Evolutionary conservation across 2,888 invertebrate species (phyloP).

Genomic region (Tricholauxania praeusta): DNA sequence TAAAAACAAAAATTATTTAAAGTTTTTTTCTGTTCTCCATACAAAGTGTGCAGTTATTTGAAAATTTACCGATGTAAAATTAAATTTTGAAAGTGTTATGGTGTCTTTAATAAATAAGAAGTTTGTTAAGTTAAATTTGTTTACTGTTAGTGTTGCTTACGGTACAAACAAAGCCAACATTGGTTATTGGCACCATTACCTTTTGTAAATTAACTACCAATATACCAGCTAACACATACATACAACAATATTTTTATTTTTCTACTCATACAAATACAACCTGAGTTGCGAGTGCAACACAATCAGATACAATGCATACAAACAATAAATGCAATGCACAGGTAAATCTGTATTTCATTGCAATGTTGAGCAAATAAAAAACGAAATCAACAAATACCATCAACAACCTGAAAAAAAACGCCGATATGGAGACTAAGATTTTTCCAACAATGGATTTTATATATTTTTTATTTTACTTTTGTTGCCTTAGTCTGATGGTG

Average conservation of each 20-base stretch:
- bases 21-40: background rate
- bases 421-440: constrained; percentile 11
- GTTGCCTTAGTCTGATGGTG: background rate
- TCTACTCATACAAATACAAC: constrained; percentile 19
- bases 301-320: constrained; percentile 5
- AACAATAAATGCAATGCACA: constrained; percentile 14
- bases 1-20: too few species aligned
- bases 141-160: constrained; percentile 5
- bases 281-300: constrained; percentile 7
- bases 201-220: constrained; percentile 27
- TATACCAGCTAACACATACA: background rate
- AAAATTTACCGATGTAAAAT: too few species aligned
- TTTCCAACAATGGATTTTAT: background rate
- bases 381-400: constrained; percentile 20
- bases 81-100: too few species aligned
- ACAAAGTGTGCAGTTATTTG: too few species aligned
- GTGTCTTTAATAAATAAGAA: too few species aligned
- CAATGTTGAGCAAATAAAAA: constrained; percentile 28
- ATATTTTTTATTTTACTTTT: constrained; percentile 7
- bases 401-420: background rate
- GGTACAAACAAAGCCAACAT: constrained; percentile 11
- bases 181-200: constrained; percentile 31
- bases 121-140: background rate
- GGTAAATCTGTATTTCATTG: constrained; percentile 17
- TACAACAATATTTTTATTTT: background rate